Evolutionary conservation across 2,113 vertebrate species (phyloP), one percentile per base, ranked within the genome.

Genomic region (Albula goreensis): DNA sequence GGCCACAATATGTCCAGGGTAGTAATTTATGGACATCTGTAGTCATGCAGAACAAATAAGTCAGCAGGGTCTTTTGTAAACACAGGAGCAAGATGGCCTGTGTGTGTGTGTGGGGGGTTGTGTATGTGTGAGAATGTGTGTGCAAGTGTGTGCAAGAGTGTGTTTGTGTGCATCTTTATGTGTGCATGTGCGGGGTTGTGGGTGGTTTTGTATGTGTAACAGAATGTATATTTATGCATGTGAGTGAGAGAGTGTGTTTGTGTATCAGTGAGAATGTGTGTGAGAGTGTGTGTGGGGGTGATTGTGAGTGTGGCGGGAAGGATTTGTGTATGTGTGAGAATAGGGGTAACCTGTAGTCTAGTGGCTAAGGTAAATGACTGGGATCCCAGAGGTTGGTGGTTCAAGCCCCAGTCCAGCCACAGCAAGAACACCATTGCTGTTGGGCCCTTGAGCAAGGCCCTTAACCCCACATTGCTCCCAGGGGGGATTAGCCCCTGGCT

Each of bases 21-120:
- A 52, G 48, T 81, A 81, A 81, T 82, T 86, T 86, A 86, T 82
- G 85, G 85, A 70, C 56, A 52, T 86, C 85, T 81, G 78, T 53
- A 81, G 57, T 56, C 79, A 81, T 81, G 49, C 83, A 49, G 83
- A 50, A 84, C 63, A 84, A 84, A 84, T 70, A 84, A 50, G 50
- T 50, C 50, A 80, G 48, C 13, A 60, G 4, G 19, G 41, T 15
- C 66, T 53, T 78, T 77, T 53, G 83, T 78, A 52, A 53, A 85
- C 52, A 56, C 31, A 50, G 31, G 74, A 50, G n/a, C 13, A 77
- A 50, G 17, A 53, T 25, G 81, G 48, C 4, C 50, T 63, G 50
- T 56, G 52, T 50, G 52, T 57, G 66, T 49, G 53, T 57, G 79
- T 25, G 31, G 31, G 31, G 31, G 31, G 31, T 41, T 41, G 31